Conservation (phyloP, 2,113 vertebrate genomes). For the Murina feae region DNA sequence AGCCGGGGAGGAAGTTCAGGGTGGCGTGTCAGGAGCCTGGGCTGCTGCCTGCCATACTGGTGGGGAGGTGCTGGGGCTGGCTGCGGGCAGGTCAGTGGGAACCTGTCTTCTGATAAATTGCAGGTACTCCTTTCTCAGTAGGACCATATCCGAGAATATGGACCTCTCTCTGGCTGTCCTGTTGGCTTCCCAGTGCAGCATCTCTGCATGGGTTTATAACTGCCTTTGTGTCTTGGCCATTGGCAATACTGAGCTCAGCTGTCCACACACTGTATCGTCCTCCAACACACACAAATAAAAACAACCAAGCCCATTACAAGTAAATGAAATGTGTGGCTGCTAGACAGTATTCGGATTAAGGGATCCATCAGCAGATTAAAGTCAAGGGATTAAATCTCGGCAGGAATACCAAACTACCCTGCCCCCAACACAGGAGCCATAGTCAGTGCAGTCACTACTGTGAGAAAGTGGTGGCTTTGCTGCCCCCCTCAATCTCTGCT, state of each 20-base stretch:
- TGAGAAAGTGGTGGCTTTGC: neutral
- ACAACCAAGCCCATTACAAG: neutral
- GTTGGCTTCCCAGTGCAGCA: neutral
- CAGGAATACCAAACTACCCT: neutral
- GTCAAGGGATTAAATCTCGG: constrained; percentile 70
- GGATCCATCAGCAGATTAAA: constrained; percentile 71
- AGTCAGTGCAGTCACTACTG: accelerated
- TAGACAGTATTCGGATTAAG: constrained; percentile 65
- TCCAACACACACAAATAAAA: neutral
- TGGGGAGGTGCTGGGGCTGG: neutral
- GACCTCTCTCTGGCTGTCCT: neutral
- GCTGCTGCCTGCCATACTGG: neutral
- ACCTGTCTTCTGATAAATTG: too few species aligned
- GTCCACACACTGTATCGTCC: neutral
- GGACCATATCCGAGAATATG: neutral
- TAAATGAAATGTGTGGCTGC: constrained; percentile 53
- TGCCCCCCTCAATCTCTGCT: neutral
- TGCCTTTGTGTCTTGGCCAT: neutral
- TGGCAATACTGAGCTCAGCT: neutral
- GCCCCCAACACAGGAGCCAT: neutral
- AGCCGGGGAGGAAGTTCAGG: neutral
- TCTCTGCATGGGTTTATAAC: too few species aligned
- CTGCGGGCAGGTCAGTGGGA: accelerated
- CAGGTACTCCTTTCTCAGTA: neutral
- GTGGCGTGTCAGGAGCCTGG: neutral